phyloP scores from a whole-genome alignment of 2,113 vertebrate species.

The Raja brachyura region DNA sequence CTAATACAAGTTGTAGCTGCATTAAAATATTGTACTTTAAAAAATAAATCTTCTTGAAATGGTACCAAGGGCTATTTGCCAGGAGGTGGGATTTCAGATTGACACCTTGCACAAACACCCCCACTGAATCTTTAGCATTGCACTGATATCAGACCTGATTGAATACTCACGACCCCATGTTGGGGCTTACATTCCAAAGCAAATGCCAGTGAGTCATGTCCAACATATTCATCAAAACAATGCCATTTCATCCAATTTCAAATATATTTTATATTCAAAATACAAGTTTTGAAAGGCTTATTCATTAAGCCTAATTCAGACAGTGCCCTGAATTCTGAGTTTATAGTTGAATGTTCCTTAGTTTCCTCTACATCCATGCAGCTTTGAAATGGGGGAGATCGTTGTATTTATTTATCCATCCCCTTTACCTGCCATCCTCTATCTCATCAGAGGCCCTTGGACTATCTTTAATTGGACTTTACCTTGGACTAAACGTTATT shows the following conservation, averaged over 20 bases:
- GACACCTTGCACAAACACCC: neutral
- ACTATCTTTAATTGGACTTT: no score
- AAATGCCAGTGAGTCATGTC: neutral
- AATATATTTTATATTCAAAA: neutral
- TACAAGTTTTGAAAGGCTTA: neutral
- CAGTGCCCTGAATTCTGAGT: neutral
- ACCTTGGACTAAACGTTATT: no score
- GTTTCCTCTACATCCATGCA: neutral
- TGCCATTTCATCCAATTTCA: neutral
- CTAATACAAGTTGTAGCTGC: neutral
- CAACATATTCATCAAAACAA: neutral
- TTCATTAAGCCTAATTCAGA: neutral
- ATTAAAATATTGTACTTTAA: no score
- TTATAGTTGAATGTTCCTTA: neutral
- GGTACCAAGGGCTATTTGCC: neutral
- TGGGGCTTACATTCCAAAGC: neutral
- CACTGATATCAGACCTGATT: neutral
- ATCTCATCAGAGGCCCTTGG: no score
- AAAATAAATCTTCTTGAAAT: no score
- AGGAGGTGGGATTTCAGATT: neutral
- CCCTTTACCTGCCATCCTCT: neutral
- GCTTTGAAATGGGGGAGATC: neutral
- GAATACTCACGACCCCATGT: neutral
- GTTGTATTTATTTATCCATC: neutral
- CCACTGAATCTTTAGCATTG: neutral